Percentiles rank a stretch among this genome's conserved stretches.
These are phyloP conservation scores for Eulemur albifrons DNA, from an alignment of 2,797 vertebrate genomes.

Conservation along the genomic window DNA sequence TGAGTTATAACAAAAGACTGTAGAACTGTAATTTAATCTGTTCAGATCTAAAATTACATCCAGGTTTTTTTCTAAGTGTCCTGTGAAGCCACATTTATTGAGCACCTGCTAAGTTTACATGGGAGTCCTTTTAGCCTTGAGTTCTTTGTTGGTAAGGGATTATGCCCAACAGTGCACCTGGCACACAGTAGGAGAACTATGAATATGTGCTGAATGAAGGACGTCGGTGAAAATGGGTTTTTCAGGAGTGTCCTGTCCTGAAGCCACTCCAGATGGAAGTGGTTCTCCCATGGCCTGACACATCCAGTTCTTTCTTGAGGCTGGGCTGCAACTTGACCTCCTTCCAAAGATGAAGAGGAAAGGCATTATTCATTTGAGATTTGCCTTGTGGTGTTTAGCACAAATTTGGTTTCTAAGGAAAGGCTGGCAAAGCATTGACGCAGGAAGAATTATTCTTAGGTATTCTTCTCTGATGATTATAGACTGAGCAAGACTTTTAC, in stretches of 20 bases:
- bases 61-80: not conserved
- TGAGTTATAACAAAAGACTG: not conserved
- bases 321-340: not conserved
- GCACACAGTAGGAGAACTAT: not conserved
- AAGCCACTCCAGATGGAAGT: not conserved
- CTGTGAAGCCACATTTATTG: not conserved
- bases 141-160: not conserved
- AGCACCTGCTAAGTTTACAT: not conserved
- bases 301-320: not conserved
- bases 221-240: not conserved
- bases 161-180: not conserved
- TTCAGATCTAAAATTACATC: not conserved
- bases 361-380: constrained; percentile 28
- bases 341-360: constrained; percentile 40
- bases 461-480: not conserved
- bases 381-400: constrained; percentile 2
- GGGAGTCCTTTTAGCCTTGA: not conserved
- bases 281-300: not conserved
- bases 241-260: not conserved
- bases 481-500: not conserved
- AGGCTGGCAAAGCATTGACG: constrained; percentile 29
- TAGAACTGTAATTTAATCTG: not conserved
- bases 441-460: constrained; percentile 22
- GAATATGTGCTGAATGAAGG: not conserved
- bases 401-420: constrained; percentile 58